phyloP scores from a whole-genome alignment of 37 sponge, comb jelly and placozoan species.

The Amphimedon queenslandica region DNA sequence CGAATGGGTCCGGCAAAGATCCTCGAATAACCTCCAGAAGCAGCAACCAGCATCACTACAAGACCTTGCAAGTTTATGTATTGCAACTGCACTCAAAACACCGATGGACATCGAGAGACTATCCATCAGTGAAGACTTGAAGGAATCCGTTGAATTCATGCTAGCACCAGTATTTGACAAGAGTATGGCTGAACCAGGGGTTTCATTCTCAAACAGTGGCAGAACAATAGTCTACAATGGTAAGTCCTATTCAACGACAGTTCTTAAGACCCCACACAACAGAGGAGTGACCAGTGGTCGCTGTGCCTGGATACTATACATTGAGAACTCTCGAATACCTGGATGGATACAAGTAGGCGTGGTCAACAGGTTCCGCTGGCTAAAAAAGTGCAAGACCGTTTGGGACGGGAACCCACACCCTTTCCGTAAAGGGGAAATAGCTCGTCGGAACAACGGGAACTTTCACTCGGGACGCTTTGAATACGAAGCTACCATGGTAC shows the following conservation, averaged over 20 bases:
- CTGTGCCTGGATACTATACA: slow-evolving; percentile 73
- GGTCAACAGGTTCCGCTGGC: slow-evolving; percentile 56
- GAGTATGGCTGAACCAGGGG: slow-evolving; percentile 29
- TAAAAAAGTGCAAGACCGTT: slow-evolving; percentile 35
- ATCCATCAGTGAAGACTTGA: slow-evolving; percentile 52
- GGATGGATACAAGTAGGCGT: slow-evolving; percentile 96
- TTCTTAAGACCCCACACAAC: slow-evolving; percentile 68
- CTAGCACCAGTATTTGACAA: slow-evolving; percentile 64
- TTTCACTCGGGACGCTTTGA: slow-evolving; percentile 64
- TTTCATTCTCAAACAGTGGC: slow-evolving; percentile 54
- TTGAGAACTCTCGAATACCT: slow-evolving; percentile 77
- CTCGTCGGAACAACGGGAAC: slow-evolving; percentile 82
- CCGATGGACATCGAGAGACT: slow-evolving; percentile 50
- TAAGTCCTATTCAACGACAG: slow-evolving; percentile 78
- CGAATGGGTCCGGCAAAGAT: slow-evolving; percentile 62
- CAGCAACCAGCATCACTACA: slow-evolving; percentile 23
- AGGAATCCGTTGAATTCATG: slow-evolving; percentile 68
- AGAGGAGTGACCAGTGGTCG: slow-evolving; percentile 60
- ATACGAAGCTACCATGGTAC: slow-evolving; percentile 55
- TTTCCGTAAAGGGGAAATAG: slow-evolving; percentile 79
- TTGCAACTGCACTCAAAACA: slow-evolving; percentile 17
- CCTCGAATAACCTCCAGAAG: not conserved
- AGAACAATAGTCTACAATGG: slow-evolving; percentile 67
- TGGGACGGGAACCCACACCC: slow-evolving; percentile 96
- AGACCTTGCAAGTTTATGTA: slow-evolving; percentile 35